phyloP scores from a whole-genome alignment of 2,797 vertebrate species.

The Eulemur albifrons region DNA sequence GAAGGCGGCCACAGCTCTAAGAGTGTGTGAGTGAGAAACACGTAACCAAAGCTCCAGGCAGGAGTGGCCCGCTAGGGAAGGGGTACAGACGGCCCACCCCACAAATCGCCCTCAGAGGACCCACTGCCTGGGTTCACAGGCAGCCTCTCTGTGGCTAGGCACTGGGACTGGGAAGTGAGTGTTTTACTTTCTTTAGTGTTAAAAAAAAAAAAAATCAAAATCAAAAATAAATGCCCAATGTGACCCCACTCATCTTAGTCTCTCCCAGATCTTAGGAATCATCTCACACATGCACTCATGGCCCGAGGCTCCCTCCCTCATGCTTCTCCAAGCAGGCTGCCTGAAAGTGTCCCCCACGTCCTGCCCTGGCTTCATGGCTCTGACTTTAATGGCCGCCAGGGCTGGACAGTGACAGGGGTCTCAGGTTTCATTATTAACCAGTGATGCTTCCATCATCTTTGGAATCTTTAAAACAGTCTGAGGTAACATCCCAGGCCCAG shows the following conservation, averaged over 20 bases:
- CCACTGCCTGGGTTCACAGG: not conserved
- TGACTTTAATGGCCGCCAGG: not conserved
- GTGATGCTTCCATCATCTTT: not conserved
- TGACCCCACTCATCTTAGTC: not conserved
- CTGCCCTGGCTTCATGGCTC: not conserved
- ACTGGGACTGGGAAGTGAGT: not conserved
- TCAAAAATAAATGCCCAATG: not conserved
- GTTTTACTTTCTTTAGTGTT: not conserved
- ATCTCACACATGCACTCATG: not conserved
- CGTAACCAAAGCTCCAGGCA: not conserved
- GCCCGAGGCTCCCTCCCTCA: not conserved
- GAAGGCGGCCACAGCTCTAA: not conserved
- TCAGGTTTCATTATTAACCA: not conserved
- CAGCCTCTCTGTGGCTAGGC: not conserved
- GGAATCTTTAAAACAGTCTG: too few relatives aligned
- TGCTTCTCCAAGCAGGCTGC: not conserved
- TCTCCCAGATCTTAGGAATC: not conserved
- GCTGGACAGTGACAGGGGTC: not conserved
- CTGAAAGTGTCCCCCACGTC: not conserved
- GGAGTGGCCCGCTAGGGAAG: accelerated
- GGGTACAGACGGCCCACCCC: not conserved
- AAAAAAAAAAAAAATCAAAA: not conserved
- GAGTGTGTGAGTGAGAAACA: not conserved
- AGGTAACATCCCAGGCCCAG: not conserved
- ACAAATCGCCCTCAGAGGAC: not conserved